Base-by-base conservation (phyloP, 2,797 vertebrate species). In the Nasua narica region DNA sequence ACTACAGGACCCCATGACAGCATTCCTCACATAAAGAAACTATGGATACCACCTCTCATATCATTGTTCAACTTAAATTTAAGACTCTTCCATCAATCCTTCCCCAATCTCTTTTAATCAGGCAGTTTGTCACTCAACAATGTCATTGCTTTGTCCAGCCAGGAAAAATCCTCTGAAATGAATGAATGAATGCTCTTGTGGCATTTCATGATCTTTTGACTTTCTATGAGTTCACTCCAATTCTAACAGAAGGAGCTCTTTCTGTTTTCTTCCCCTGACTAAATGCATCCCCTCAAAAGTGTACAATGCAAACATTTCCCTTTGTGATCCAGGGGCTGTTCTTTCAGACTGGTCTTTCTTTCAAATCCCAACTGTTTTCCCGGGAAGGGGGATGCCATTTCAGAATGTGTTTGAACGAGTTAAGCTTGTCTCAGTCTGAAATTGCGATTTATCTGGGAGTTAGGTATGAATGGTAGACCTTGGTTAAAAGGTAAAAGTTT, bases 381-480 rank as follows among this genome's bases (percentile, higher is more conserved):
- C 19, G 46, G 52, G 67, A 91, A 83, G 12, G 29, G 27, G 95
- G 91, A 92, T 87, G 3, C 52, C 87, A 91, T 62, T 96, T 95
- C 4, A 1, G 46, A 74, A 89, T 84, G 37, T 65, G 60, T 15
- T n/a, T 85, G 27, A 69, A 92, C 3, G 77, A 92, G 21, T 21
- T 85, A 27, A 84, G 76, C 62, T 93, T 86, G 87, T 76, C 43
- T 86, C 5, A 90, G 58, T 78, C 97, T 96, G 81, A 98, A 95
- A 97, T 18, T 95, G 25, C 0, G 13, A 90, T 98, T 95, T 90
- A 60, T 92, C 94, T 90, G 43, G 9, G 67, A 74, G 35, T 9
- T 87, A 76, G 72, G 46, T 74, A 76, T 48, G 52, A 95, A 78
- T 96, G 82, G 85, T 78, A 37, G 15, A 85, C 27, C 60, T 12